phyloP scores from a whole-genome alignment of 2,797 vertebrate genomes.

The Alfaro cultratus region DNA sequence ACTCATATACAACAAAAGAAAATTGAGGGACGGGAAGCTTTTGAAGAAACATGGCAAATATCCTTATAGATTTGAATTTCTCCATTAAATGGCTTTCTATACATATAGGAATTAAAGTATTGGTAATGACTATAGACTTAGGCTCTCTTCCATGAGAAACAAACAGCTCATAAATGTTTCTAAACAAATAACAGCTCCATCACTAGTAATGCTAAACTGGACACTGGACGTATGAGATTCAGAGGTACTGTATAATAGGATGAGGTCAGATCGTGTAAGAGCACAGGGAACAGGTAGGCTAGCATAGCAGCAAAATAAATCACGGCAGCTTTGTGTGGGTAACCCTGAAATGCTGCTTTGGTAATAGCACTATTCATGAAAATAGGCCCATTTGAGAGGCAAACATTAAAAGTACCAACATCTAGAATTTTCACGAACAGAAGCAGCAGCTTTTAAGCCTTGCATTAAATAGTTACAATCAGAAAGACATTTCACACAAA shows the following conservation, averaged over 20 bases:
- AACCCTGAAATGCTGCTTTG: slow-evolving; percentile 97
- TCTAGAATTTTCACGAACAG: slow-evolving; percentile 38
- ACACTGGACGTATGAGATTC: slow-evolving; percentile 63
- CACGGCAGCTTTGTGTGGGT: slow-evolving; percentile 88
- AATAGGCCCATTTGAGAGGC: slow-evolving; percentile 74
- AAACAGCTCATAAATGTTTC: slow-evolving; percentile 34
- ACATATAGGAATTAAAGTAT: slow-evolving; percentile 31
- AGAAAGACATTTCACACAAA: slow-evolving; percentile 14
- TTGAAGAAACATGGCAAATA: slow-evolving; percentile 39
- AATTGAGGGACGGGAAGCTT: not conserved
- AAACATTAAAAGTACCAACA: slow-evolving; percentile 42
- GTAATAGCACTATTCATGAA: slow-evolving; percentile 92
- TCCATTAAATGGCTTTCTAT: slow-evolving; percentile 10
- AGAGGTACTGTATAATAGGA: slow-evolving; percentile 70
- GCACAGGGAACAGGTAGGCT: slow-evolving; percentile 31
- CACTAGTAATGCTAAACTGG: slow-evolving; percentile 52
- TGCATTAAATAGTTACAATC: slow-evolving; percentile 24
- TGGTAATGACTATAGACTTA: slow-evolving; percentile 48
- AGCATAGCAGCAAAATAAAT: slow-evolving; percentile 67
- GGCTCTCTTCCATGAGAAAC: slow-evolving; percentile 55
- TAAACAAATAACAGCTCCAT: slow-evolving; percentile 33
- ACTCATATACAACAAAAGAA: not conserved
- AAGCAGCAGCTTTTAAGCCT: slow-evolving; percentile 35
- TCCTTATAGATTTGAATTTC: slow-evolving; percentile 33
- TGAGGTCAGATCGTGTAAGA: slow-evolving; percentile 60